Base-by-base conservation (phyloP, 2,797 vertebrate genomes). In the Sebastes dallii region DNA sequence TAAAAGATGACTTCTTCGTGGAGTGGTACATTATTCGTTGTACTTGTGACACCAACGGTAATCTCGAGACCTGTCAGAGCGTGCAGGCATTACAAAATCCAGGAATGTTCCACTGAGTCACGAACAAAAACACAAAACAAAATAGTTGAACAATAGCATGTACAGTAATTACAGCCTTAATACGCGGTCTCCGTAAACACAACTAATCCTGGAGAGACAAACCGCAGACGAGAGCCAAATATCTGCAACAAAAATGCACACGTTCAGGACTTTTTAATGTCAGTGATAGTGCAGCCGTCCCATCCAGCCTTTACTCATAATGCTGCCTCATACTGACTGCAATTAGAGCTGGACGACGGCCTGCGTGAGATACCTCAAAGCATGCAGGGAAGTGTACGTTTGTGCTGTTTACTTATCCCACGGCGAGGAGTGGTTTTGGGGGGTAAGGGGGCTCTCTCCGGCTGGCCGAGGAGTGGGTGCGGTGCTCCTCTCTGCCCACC, bases 401-500 rank as follows among this genome's bases (percentile, higher is more conserved):
- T 82, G 75, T 77, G 69, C 66, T 36, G 81, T 86, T 88, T 75
- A 54, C 86, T 84, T 76, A 85, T 73, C 75, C 83, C 81, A 77
- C 34, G 16, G 46, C n/a, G 46, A 62, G 39, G 60, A 62, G 62
- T 16, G 80, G 66, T 36, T 29, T 56, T 42, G 52, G 72, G 77
- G 78, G 72, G 27, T 29, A 64, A 66, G 56, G 77, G 79, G 78
- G 72, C 65, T 72, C 55, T 27, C 77, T 32, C 42, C 22, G 32
- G 79, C 77, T 68, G 75, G 81, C 77, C 80, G 80, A 27, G 86
- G 86, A 84, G 86, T 75, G 86, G 90, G 90, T 86, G 91, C 75
- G 83, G 86, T 70, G 82, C 85, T 84, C 82, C 89, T 91, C 87
- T 84, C 87, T 91, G 88, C 66, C 93, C 91, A 81, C 89, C 91